Evolutionary conservation across 2,113 vertebrate genomes (phyloP).

Genomic region (Alaudala cheleensis): DNA sequence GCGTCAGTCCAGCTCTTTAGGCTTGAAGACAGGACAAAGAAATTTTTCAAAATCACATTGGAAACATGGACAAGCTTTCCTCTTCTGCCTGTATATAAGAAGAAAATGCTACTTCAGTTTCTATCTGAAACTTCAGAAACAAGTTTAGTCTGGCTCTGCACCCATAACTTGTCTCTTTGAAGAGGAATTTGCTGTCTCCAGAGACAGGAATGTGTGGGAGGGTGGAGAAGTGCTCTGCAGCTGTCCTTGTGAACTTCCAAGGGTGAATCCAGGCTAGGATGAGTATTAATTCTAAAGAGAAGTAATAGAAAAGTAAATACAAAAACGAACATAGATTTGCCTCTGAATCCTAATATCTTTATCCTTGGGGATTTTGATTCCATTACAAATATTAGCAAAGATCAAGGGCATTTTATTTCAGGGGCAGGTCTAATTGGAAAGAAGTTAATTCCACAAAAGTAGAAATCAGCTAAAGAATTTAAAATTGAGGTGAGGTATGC

Average conservation of each 20-base stretch:
- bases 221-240: background rate
- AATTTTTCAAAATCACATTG: background rate
- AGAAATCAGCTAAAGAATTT: slow-evolving; percentile 31
- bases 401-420: slow-evolving; percentile 63
- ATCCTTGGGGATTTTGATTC: slow-evolving; percentile 44
- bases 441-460: slow-evolving; percentile 46
- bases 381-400: slow-evolving; percentile 58
- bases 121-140: background rate
- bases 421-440: slow-evolving; percentile 51
- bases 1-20: background rate
- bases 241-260: background rate
- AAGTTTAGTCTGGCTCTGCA: background rate
- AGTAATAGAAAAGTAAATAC: slow-evolving; percentile 38
- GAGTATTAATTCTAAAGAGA: slow-evolving; percentile 24
- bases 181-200: background rate
- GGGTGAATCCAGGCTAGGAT: background rate
- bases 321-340: background rate
- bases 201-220: background rate
- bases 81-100: background rate
- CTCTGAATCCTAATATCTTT: slow-evolving; percentile 19
- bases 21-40: background rate
- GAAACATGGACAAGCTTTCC: background rate
- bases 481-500: slow-evolving; percentile 2
- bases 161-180: rapidly evolving
- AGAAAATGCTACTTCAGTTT: background rate